Percentiles rank a stretch among this genome's conserved stretches.
Evolutionary conservation across 1,140 invertebrate species (phyloP).

Genomic region (Delia radicum): DNA sequence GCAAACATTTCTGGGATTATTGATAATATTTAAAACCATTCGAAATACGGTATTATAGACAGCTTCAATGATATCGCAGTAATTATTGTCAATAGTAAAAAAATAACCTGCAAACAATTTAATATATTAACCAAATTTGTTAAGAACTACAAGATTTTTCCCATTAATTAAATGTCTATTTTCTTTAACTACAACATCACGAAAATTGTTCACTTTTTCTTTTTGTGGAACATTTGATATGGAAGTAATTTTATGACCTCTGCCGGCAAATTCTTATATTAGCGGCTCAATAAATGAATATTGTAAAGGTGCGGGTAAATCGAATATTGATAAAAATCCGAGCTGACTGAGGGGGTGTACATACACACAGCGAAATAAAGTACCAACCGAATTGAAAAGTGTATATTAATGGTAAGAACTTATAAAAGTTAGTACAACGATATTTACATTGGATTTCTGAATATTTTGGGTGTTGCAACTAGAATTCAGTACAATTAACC

Average conservation of each 20-base stretch:
- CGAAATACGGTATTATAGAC: not conserved
- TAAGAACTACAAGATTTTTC: not conserved
- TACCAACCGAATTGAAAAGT: too few relatives aligned
- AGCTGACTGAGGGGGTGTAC: conserved; percentile 1
- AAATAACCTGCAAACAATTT: not conserved
- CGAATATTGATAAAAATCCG: conserved; percentile 47
- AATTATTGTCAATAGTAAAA: not conserved
- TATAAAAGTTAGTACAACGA: too few relatives aligned
- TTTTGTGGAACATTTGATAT: conserved; percentile 65
- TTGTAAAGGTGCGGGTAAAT: conserved; percentile 42
- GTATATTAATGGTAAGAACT: too few relatives aligned
- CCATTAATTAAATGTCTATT: conserved; percentile 38
- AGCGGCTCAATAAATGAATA: conserved; percentile 56
- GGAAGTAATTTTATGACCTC: conserved; percentile 70
- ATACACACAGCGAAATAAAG: too few relatives aligned
- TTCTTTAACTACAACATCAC: conserved; percentile 37
- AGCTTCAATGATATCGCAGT: conserved; percentile 17
- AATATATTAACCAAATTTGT: too few relatives aligned
- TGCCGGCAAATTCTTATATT: conserved; percentile 62
- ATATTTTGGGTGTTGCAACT: too few relatives aligned
- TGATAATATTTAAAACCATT: conserved; percentile 26
- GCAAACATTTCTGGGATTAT: conserved; percentile 27
- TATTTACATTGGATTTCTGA: too few relatives aligned
- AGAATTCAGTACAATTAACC: too few relatives aligned
- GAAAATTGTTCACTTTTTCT: conserved; percentile 41